Conservation (phyloP, 1,140 invertebrate species). For the Diabrotica virgifera region DNA sequence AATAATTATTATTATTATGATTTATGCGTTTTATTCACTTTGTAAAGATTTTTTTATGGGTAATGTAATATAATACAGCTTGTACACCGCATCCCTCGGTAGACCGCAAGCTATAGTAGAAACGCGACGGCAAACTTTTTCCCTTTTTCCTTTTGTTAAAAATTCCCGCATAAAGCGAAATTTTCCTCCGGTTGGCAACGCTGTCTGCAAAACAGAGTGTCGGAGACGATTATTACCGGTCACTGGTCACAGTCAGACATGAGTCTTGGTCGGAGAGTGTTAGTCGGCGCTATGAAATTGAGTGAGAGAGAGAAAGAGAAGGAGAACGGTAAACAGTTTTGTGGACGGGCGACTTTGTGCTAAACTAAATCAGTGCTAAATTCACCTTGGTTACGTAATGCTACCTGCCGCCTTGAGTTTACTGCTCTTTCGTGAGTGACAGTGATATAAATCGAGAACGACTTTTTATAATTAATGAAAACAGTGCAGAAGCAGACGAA, state of each 20-base stretch:
- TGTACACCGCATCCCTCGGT: too few relatives aligned
- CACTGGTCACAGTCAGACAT: constrained; percentile 35
- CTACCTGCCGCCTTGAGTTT: constrained; percentile 8
- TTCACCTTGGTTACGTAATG: constrained; percentile 20
- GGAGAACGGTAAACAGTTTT: constrained; percentile 28
- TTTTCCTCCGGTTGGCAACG: too few relatives aligned
- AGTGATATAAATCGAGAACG: too few relatives aligned
- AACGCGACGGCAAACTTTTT: too few relatives aligned
- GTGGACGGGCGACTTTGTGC: constrained; percentile 17
- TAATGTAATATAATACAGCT: too few relatives aligned
- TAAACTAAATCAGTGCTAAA: constrained; percentile 19
- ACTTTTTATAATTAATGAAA: constrained; percentile 5
- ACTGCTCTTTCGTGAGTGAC: too few relatives aligned
- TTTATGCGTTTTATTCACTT: too few relatives aligned
- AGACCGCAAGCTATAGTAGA: too few relatives aligned
- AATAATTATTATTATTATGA: too few relatives aligned
- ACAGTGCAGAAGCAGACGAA: not conserved
- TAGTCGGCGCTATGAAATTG: constrained; percentile 24
- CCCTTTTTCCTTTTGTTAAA: too few relatives aligned
- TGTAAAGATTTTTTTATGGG: too few relatives aligned
- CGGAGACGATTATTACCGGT: constrained; percentile 25
- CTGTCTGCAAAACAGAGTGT: constrained; percentile 34
- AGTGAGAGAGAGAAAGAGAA: constrained; percentile 31
- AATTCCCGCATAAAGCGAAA: too few relatives aligned
- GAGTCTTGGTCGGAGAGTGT: constrained; percentile 35